Evolutionary conservation across 2,797 vertebrate genomes (phyloP).

Genomic region (Salmo trutta): DNA sequence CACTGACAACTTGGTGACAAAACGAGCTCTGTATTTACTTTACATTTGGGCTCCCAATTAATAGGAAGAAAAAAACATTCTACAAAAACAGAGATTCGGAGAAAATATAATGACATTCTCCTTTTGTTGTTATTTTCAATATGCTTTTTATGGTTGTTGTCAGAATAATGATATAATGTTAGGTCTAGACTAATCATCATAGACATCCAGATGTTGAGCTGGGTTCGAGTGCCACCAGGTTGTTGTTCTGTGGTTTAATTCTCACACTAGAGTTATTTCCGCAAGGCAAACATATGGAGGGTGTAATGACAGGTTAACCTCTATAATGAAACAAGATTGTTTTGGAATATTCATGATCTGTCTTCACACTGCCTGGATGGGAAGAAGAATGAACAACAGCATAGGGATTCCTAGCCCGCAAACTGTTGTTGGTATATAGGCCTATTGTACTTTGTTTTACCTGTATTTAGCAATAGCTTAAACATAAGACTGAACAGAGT

Average conservation of each 20-base stretch:
- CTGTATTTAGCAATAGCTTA: background rate
- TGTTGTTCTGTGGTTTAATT: slow-evolving; percentile 47
- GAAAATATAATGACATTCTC: too few relatives aligned
- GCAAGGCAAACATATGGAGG: slow-evolving; percentile 61
- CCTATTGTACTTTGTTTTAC: background rate
- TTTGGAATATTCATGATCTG: slow-evolving; percentile 55
- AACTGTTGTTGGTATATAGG: background rate
- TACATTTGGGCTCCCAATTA: slow-evolving; percentile 11
- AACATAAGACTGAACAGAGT: background rate
- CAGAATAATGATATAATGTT: slow-evolving; percentile 48
- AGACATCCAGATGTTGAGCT: slow-evolving; percentile 38
- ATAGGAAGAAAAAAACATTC: background rate
- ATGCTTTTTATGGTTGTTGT: slow-evolving; percentile 24
- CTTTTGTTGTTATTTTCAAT: too few relatives aligned
- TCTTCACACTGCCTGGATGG: slow-evolving; percentile 19
- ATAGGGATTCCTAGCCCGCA: background rate
- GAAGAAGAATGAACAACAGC: background rate
- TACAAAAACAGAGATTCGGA: background rate
- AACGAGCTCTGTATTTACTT: slow-evolving; percentile 15
- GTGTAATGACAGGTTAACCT: slow-evolving; percentile 72
- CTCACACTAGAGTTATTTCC: slow-evolving; percentile 25
- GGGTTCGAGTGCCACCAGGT: slow-evolving; percentile 6
- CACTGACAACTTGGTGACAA: background rate
- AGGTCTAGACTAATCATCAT: slow-evolving; percentile 50
- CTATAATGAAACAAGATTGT: slow-evolving; percentile 57